Conservation (phyloP, 2,113 vertebrate species). For the Motacilla alba region DNA sequence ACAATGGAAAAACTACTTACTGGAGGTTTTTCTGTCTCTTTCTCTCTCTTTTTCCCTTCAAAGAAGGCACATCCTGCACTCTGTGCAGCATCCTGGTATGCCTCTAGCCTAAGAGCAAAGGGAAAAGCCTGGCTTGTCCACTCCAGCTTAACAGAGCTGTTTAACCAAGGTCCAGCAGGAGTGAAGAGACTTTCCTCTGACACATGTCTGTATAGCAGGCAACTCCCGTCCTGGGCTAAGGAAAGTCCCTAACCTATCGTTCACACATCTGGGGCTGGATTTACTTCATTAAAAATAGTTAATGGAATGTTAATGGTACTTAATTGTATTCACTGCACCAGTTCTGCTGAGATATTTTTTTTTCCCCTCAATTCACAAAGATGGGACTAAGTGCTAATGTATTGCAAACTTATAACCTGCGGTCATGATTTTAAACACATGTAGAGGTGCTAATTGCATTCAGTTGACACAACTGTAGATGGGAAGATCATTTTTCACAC, state of each 20-base stretch:
- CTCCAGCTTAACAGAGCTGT: background rate
- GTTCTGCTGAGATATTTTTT: background rate
- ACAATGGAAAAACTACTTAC: background rate
- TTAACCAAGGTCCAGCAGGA: background rate
- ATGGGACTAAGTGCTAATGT: constrained; percentile 51
- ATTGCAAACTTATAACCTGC: constrained; percentile 34
- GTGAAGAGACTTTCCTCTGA: background rate
- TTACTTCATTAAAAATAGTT: constrained; percentile 36
- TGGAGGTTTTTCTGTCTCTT: background rate
- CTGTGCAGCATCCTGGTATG: background rate
- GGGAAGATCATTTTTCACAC: constrained; percentile 63
- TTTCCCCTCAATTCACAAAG: background rate
- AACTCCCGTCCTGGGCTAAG: background rate
- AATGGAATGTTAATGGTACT: constrained; percentile 24
- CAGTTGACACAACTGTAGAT: constrained; percentile 57
- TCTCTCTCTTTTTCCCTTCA: background rate
- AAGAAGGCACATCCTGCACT: background rate
- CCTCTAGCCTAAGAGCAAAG: background rate
- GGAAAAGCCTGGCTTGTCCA: background rate
- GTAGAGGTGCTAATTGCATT: constrained; percentile 69
- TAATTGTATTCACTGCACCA: constrained; percentile 37
- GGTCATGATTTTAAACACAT: constrained; percentile 62
- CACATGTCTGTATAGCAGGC: background rate
- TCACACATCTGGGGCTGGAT: background rate
- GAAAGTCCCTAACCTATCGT: background rate